Percentiles rank a stretch among this genome's conserved stretches.
Evolutionary conservation across 1,140 invertebrate species (phyloP).

Genomic region (Hyles euphorbiae): DNA sequence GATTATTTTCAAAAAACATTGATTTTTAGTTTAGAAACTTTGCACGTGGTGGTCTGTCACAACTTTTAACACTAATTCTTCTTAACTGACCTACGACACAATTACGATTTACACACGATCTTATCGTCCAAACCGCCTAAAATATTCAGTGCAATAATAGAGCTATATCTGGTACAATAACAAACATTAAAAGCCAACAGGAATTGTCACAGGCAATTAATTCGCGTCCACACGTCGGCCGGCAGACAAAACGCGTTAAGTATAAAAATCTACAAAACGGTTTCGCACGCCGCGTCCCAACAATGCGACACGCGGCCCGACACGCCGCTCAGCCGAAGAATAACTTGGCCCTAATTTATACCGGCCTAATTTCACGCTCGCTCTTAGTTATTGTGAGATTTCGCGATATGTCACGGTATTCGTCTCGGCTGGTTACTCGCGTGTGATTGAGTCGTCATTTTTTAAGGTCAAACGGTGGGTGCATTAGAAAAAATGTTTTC

Average conservation of each 20-base stretch:
- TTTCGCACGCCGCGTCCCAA: slow-evolving; percentile 37
- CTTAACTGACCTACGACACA: too few species aligned
- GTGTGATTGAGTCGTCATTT: slow-evolving; percentile 50
- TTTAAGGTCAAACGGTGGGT: slow-evolving; percentile 12
- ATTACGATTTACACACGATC: too few species aligned
- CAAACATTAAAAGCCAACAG: slow-evolving; percentile 10
- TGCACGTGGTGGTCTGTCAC: too few species aligned
- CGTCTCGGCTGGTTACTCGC: slow-evolving; percentile 49
- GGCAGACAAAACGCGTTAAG: slow-evolving; percentile 10
- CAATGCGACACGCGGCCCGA: slow-evolving; percentile 59
- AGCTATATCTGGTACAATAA: slow-evolving; percentile 1
- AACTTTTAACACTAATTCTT: too few species aligned
- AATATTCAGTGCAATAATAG: not conserved
- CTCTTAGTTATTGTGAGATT: slow-evolving; percentile 62
- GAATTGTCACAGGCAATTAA: slow-evolving; percentile 48
- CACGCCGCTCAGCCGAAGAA: slow-evolving; percentile 42
- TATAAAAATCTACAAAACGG: slow-evolving; percentile 60
- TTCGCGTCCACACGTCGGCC: slow-evolving; percentile 17
- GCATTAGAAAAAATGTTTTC: too few species aligned
- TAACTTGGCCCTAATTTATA: slow-evolving; percentile 59
- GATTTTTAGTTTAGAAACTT: too few species aligned
- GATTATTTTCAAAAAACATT: too few species aligned
- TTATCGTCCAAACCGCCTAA: too few species aligned
- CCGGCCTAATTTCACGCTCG: slow-evolving; percentile 61
- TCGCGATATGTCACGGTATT: slow-evolving; percentile 63